These are phyloP conservation scores for Suncus etruscus DNA, from an alignment of 2,113 vertebrate genomes.

Conservation along the genomic window DNA sequence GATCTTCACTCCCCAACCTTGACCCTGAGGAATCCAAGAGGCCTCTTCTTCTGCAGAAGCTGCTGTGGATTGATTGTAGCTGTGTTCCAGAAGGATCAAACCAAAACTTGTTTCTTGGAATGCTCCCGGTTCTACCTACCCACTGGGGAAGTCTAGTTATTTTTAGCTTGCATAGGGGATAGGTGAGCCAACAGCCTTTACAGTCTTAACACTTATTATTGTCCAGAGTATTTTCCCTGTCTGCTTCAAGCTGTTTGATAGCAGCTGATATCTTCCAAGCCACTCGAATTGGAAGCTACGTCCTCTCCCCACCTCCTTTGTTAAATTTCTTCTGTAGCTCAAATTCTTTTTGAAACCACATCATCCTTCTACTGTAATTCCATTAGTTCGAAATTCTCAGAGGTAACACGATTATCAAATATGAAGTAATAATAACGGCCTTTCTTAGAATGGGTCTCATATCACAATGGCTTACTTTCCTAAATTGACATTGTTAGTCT, in stretches of 20 bases:
- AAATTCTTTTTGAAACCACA: constrained; percentile 53
- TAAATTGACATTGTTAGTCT: neutral
- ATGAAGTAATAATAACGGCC: neutral
- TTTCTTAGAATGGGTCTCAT: constrained; percentile 3
- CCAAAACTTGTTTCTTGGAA: constrained; percentile 44
- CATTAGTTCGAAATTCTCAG: constrained; percentile 44
- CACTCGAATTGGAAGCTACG: constrained; percentile 61
- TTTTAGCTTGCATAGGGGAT: constrained; percentile 66
- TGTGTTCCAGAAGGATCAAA: constrained; percentile 37
- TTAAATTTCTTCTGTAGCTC: constrained; percentile 29
- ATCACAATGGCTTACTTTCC: neutral
- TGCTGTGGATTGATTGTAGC: constrained; percentile 25
- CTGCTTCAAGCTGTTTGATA: constrained; percentile 68
- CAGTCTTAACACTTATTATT: constrained; percentile 63
- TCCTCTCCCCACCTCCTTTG: neutral
- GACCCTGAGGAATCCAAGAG: constrained; percentile 35
- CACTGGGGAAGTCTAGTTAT: constrained; percentile 48
- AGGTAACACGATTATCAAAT: constrained; percentile 52
- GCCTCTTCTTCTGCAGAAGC: neutral
- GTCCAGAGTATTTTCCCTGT: constrained; percentile 71
- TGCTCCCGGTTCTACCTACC: constrained; percentile 18
- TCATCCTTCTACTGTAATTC: constrained; percentile 31
- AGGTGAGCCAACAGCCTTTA: constrained; percentile 59
- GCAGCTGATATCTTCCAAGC: constrained; percentile 66
- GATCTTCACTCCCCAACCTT: neutral